Evolutionary conservation across 53 echinoderm and acorn worm species (phyloP), one percentile per base, ranked within the genome.

Genomic region (Echinometra lucunter): DNA sequence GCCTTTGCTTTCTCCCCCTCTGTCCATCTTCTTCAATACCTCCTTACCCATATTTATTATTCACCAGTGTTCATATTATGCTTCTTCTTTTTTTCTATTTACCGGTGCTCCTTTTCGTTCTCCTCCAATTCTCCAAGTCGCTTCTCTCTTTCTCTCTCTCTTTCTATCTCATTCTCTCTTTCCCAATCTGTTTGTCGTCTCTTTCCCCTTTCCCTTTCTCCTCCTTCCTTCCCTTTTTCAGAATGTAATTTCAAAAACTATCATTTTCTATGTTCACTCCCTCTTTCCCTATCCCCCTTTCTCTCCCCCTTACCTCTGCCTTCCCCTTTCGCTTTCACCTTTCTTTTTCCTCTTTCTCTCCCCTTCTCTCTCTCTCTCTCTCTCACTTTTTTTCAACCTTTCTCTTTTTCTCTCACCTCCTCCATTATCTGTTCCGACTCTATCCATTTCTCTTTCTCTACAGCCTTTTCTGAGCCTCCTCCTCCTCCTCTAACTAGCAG

Each of bases 401-500:
- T 90, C 66, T 63, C 63, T 60, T 30, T 32, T 4, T 38, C 42
- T 6, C 37, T 1, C 4, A 30, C 21, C 89, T 63, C 63, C 30
- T 25, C 38, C 32, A 30, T 23, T 40, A 27, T 38, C 42, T 34
- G 1, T 53, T 45, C 56, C 16, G 2, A 38, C 57, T n/a, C 23
- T 37, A 37, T 9, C 40, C 66, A 3, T 57, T 27, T 42, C 3
- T 63, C 66, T 63, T 57, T 35, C 63, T 21, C 42, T 32, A 11
- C 16, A n/a, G n/a, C 60, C 23, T 35, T 25, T n/a, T 91, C 47
- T 70, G 47, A 60, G 45, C 37, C 70, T n/a, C 3, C 35, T 0
- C 44, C 15, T 69, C 69, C 45, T 66, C 66, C 27, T 91, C 90
- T 69, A 12, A 70, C 69, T 45, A 60, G 69, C 69, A 69, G 66